Conservation (phyloP, 2,888 invertebrate species). For the Nomada flava region DNA sequence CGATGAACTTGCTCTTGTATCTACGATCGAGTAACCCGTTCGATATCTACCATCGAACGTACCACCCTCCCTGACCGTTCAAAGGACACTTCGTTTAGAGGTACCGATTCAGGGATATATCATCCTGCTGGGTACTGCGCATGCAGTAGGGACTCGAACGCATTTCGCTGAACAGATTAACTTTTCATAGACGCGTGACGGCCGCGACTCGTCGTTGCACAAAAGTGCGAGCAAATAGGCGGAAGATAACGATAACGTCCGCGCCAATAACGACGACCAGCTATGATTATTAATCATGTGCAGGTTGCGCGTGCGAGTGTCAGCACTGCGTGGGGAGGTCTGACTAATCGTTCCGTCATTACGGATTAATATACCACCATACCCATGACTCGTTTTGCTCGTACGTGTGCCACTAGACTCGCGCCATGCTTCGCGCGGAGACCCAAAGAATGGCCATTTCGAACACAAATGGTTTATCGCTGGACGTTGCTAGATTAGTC, state of each 20-base stretch:
- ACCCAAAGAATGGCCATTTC: background rate
- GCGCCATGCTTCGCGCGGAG: slow-evolving; percentile 45
- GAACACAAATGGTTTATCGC: background rate
- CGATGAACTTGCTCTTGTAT: slow-evolving; percentile 4
- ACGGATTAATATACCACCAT: slow-evolving; percentile 79
- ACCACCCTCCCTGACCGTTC: no score
- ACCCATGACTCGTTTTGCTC: slow-evolving; percentile 55
- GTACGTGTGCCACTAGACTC: background rate
- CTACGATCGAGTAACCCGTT: no score
- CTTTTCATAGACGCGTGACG: slow-evolving; percentile 31
- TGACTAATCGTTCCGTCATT: slow-evolving; percentile 83
- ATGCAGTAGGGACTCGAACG: background rate
- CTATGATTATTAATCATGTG: slow-evolving; percentile 82
- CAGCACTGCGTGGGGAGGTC: slow-evolving; percentile 74
- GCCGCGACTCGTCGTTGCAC: slow-evolving; percentile 14
- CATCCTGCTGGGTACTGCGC: no score
- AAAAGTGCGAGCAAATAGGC: slow-evolving; percentile 64
- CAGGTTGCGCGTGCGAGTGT: slow-evolving; percentile 83
- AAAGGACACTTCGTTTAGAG: no score
- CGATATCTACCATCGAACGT: no score
- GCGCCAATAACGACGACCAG: slow-evolving; percentile 66
- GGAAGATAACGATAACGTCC: slow-evolving; percentile 71
- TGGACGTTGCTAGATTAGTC: no score
- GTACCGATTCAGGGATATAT: no score
- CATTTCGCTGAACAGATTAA: background rate